Evolutionary conservation across 2,113 vertebrate species (phyloP), one percentile per base, ranked within the genome.

Genomic region (Leucoraja erinaceus): DNA sequence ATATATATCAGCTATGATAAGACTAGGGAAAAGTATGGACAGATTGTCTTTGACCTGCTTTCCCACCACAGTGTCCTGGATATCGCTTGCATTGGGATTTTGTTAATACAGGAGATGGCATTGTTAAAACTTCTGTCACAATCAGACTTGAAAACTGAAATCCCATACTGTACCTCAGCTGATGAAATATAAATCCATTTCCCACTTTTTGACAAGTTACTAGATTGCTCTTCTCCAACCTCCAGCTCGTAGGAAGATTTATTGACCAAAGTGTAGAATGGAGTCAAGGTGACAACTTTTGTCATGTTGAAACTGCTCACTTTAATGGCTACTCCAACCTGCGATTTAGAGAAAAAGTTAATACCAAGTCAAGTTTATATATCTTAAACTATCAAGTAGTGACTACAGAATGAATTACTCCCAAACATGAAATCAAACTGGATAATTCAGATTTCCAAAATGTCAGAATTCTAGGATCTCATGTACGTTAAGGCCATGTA

Each of bases 251-350:
- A 96, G 0, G 96, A 97, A 0, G 98, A 98, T 93, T 97, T 98
- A 94, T 99, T 99, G 63, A 97, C 96, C 94, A 99, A 95, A 0
- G 97, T 99, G 94, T 97, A 99, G 95, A 99, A 99, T 0, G 99
- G 98, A 93, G 97, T 99, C 94, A 99, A 95, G 79, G 97, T 98
- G 93, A 99, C 97, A 38, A 99, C 96, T 93, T 98, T 95, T 0
- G 97, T 98, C 94, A 99, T 96, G 94, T 99, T 99, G 94, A 98
- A 99, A 93, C 98, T 98, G 95, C 98, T 99, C 97, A 99, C 98
- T 95, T 97, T 97, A 95, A 99, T 99, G 90, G 97, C 98, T 3
- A 99, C 97, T 1, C 98, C 99, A 93, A 99, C 96, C 99, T 99
- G 93, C 14, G 93, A 92, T 70, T 93, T 8, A 93, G 95, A 93